Conservation (phyloP, 2,888 invertebrate genomes). For the Melanostoma scalare region DNA sequence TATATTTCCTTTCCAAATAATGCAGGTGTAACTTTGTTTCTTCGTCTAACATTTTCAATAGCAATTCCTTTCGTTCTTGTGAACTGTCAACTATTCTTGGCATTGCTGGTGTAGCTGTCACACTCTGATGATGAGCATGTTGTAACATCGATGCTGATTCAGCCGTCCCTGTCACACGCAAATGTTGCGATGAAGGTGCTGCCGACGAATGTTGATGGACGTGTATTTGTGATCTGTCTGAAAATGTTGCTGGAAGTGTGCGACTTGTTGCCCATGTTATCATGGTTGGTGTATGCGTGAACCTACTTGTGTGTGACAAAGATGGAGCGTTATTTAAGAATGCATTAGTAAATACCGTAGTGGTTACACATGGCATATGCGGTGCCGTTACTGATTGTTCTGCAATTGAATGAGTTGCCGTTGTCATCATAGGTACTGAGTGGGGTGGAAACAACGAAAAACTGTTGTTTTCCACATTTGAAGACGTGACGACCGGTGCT, state of each 20-base stretch:
- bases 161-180: neutral
- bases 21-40: conserved; percentile 46
- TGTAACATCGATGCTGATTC: conserved; percentile 4
- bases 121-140: neutral
- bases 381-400: neutral
- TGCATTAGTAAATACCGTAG: conserved; percentile 11
- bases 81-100: conserved; percentile 12
- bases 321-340: neutral
- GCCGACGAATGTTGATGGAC: neutral
- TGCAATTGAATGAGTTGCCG: neutral
- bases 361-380: neutral
- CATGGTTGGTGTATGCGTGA: conserved; percentile 11
- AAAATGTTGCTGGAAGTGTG: neutral
- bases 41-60: conserved; percentile 52
- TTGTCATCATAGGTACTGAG: neutral
- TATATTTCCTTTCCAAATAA: conserved; percentile 30
- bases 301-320: neutral
- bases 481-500: neutral
- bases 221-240: neutral
- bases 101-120: conserved; percentile 3
- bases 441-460: neutral
- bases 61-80: conserved; percentile 13
- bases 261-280: conserved; percentile 15
- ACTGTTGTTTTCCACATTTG: neutral
- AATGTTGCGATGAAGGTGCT: conserved; percentile 5